Evolutionary conservation across 2,888 invertebrate species (phyloP).

Genomic region (Urechis unicinctus): DNA sequence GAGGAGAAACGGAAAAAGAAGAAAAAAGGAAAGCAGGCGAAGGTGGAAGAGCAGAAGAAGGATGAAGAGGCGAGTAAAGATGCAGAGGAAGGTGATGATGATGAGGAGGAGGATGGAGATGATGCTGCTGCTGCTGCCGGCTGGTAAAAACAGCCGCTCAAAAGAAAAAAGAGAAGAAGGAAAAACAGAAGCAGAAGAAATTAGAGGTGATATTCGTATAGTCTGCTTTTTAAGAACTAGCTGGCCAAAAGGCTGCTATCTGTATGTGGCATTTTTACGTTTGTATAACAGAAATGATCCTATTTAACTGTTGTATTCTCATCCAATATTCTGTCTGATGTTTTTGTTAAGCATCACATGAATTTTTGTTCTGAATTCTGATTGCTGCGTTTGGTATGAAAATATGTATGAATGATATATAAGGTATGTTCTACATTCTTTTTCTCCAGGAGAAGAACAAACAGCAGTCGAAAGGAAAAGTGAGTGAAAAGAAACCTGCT

Average conservation of each 20-base stretch:
- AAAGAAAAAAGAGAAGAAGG: constrained; percentile 75
- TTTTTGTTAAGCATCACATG: too few relatives aligned
- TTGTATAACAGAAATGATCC: too few relatives aligned
- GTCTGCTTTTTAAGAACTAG: neutral
- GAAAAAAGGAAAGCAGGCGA: constrained; percentile 20
- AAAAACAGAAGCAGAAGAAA: constrained; percentile 80
- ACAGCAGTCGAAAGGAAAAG: too few relatives aligned
- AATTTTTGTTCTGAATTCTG: too few relatives aligned
- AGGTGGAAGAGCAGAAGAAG: constrained; percentile 20
- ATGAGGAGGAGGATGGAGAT: constrained; percentile 14
- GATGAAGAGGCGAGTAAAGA: constrained; percentile 56
- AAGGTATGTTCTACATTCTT: too few relatives aligned
- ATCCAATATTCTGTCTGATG: too few relatives aligned
- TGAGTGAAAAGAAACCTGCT: too few relatives aligned
- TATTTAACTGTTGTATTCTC: too few relatives aligned
- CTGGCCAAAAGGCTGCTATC: neutral
- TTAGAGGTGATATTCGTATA: constrained; percentile 21
- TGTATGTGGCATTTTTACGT: constrained; percentile 4
- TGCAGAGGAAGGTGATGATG: constrained; percentile 28
- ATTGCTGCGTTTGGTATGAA: too few relatives aligned
- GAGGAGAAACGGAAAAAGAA: constrained; percentile 33
- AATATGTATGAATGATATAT: too few relatives aligned
- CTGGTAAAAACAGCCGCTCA: constrained; percentile 25
- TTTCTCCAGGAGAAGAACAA: too few relatives aligned
- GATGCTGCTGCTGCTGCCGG: too few relatives aligned